Base-by-base conservation (phyloP, 2,797 vertebrate genomes). In the Lithobates sylvaticus region DNA sequence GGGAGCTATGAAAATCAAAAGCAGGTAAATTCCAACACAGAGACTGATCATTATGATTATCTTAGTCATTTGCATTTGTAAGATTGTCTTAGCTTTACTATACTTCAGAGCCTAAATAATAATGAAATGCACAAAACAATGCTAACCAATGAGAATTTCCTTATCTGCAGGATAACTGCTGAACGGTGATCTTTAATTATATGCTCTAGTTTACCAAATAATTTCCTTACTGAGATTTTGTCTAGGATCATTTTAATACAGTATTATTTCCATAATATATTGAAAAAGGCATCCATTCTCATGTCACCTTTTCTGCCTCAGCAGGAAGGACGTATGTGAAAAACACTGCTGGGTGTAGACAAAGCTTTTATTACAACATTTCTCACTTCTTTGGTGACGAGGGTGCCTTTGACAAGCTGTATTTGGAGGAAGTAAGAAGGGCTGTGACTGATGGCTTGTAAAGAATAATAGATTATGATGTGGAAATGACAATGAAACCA, bases 381-480 rank as follows among this genome's bases (percentile, higher is more conserved):
- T 21, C 64, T n/a, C n/a, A 39, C 64, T 18, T 27, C 64, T n/a
- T 10, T 36, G 12, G 26, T 71, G 44, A 29, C 29, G 23, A 50
- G 42, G 26, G 26, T 74, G 36, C 10, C 61, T 58, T 15, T 69
- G 47, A 70, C 42, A 69, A 23, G 27, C 72, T 16, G 44, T 76
- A 76, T 64, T 69, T 34, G 10, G 58, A 70, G 74, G 29, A 70
- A 39, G 34, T 61, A 61, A 16, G n/a, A 77, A 83, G 42, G 64
- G 50, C 21, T 77, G 42, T 78, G 67, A 78, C 50, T 71, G 83
- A 84, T 84, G 75, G 34, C 50, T 44, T 44, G 67, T 10, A 18
- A 77, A 78, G 15, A 71, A 50, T 36, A 84, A 84, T 78, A 72
- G 83, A 77, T 84, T 78, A 77, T 84, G n/a, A 84, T 84, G 68